Conservation (phyloP, 1,140 invertebrate genomes). For the Rhopalosiphum maidis region DNA sequence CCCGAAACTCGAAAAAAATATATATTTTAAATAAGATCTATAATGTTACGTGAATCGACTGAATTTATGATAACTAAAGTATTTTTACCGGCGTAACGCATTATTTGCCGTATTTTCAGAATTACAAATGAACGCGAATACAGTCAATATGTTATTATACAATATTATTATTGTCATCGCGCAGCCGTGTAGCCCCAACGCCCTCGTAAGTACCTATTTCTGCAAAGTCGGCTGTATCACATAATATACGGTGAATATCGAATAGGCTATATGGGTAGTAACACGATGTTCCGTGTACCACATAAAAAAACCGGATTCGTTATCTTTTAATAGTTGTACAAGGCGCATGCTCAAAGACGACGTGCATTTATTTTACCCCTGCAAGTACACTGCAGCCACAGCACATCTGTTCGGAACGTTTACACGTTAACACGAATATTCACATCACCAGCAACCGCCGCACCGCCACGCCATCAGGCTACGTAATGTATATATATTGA, state of each 20-base stretch:
- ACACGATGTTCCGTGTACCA: constrained; percentile 13
- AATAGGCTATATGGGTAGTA: background rate
- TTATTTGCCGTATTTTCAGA: background rate
- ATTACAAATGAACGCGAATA: background rate
- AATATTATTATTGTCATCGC: no score
- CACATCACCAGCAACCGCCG: background rate
- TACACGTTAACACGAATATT: background rate
- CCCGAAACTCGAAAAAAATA: background rate
- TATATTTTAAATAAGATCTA: background rate
- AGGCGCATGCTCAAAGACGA: background rate
- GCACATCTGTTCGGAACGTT: constrained; percentile 30
- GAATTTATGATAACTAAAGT: background rate
- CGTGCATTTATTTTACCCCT: constrained; percentile 12
- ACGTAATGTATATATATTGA: background rate
- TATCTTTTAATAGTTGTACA: background rate
- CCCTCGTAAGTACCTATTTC: no score
- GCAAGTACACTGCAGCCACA: background rate
- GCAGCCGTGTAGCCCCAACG: no score
- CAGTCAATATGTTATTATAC: background rate
- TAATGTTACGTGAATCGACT: background rate
- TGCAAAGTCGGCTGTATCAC: background rate
- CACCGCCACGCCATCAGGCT: background rate
- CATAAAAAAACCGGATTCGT: constrained; percentile 26
- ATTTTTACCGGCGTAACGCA: background rate
- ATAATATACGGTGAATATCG: background rate